These are phyloP conservation scores for Eptatretus burgeri DNA, from an alignment of 2,113 vertebrate species.

Conservation along the genomic window DNA sequence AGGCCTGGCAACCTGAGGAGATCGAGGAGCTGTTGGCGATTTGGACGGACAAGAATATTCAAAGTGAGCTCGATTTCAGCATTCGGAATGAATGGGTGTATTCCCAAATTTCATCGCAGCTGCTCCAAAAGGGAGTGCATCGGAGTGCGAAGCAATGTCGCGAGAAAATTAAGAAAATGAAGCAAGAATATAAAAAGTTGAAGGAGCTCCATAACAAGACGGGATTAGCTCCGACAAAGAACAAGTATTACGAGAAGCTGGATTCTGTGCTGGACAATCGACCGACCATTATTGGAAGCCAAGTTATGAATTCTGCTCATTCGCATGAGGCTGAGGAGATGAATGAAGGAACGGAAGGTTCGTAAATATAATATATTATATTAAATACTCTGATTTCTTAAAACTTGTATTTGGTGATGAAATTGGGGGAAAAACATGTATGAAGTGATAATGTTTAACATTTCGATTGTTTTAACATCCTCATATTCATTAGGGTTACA, in stretches of 20 bases:
- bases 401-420: too few species aligned
- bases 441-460: too few species aligned
- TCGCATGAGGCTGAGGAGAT: too few species aligned
- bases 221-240: neutral
- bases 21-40: neutral
- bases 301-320: too few species aligned
- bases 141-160: slow-evolving; percentile 7
- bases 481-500: too few species aligned
- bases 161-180: slow-evolving; percentile 7
- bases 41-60: neutral
- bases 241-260: slow-evolving; percentile 2
- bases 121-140: neutral
- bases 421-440: too few species aligned
- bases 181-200: slow-evolving; percentile 3
- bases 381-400: too few species aligned
- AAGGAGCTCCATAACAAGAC: neutral
- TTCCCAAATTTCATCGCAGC: neutral
- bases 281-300: too few species aligned
- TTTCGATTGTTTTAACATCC: too few species aligned
- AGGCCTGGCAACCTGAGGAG: slow-evolving; percentile 3
- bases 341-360: too few species aligned
- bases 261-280: neutral
- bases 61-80: neutral
- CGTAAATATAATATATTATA: too few species aligned
- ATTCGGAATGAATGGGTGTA: slow-evolving; percentile 1